Conservation (phyloP, 2,797 vertebrate species). For the Lycodopsis pacificus region DNA sequence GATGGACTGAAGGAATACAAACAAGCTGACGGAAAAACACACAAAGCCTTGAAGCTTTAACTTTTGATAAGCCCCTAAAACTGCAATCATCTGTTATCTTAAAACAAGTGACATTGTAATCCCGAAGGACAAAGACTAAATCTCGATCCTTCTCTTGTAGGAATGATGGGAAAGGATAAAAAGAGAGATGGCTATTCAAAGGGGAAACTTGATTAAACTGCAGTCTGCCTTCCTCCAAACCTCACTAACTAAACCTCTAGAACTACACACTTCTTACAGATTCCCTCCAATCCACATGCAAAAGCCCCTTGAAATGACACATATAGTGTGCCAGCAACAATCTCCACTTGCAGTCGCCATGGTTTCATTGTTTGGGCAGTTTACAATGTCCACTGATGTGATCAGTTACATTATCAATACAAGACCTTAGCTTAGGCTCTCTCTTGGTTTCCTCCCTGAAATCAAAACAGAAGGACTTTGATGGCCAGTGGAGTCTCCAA, state of each 20-base stretch:
- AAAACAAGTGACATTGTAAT: conserved; percentile 90
- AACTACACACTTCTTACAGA: conserved; percentile 79
- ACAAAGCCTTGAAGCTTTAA: conserved; percentile 83
- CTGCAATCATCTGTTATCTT: conserved; percentile 87
- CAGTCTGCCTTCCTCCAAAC: conserved; percentile 82
- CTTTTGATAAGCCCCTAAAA: conserved; percentile 84
- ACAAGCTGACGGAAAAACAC: conserved; percentile 69
- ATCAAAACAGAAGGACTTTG: conserved; percentile 83
- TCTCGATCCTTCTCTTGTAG: conserved; percentile 74
- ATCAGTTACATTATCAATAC: conserved; percentile 88
- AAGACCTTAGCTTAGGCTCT: conserved; percentile 48
- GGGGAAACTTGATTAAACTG: conserved; percentile 84
- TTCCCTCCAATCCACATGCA: conserved; percentile 79
- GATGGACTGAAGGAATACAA: conserved; percentile 74
- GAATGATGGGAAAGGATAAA: conserved; percentile 79
- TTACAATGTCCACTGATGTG: conserved; percentile 84
- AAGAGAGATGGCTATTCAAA: conserved; percentile 84
- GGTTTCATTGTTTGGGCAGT: conserved; percentile 85
- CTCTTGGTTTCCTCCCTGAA: conserved; percentile 72
- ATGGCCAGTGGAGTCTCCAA: conserved; percentile 83
- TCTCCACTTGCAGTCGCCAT: conserved; percentile 84
- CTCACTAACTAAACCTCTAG: conserved; percentile 81
- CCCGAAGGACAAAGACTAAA: conserved; percentile 86
- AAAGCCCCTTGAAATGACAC: conserved; percentile 78
- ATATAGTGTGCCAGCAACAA: conserved; percentile 75